Evolutionary conservation across 2,888 invertebrate species (phyloP), one percentile per base, ranked within the genome.

Genomic region (Pteria penguin): DNA sequence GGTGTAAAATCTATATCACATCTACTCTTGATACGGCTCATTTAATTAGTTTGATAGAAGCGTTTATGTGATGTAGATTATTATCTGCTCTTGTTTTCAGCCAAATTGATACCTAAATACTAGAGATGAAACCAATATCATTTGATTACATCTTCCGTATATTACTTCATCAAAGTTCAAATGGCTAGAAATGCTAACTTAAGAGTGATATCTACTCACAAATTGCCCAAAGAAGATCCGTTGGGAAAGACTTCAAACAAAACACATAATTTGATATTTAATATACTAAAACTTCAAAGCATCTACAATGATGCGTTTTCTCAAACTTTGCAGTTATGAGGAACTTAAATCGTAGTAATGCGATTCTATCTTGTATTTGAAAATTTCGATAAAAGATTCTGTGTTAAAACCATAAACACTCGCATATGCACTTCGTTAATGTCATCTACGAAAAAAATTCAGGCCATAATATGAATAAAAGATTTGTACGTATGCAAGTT

Each of bases 1-100:
- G 68, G 68, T 68, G 68, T 68, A 68, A 31, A 68, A 68, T 32
- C 33, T 26, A 68, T 22, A 68, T 68, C 68, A 57, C 31, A 57
- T 55, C 58, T 57, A 68, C 68, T 58, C 68, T 68, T 68, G 24
- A 31, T 68, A 55, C 57, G 32, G 29, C 22, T 68, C 57, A 33
- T 57, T 55, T 68, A 32, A 26, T 27, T 68, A 65, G 32, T 33
- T 32, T 32, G 31, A 57, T 57, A 31, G 31, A 68, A 68, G 68
- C 68, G 57, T 68, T 68, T 57, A 68, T 57, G 31, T 57, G 68
- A 68, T 57, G 32, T 29, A 68, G 68, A 68, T 68, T 55, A 33
- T 31, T 57, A 68, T 68, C 68, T 68, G 31, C 31, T 31, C 54
- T 52, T 31, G 55, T 31, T 55, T 68, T 68, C 55, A n/a, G 55